Percentiles rank a stretch among this genome's conserved stretches.
Evolutionary conservation across 2,888 invertebrate species (phyloP).

Genomic region (Aphidius colemani): DNA sequence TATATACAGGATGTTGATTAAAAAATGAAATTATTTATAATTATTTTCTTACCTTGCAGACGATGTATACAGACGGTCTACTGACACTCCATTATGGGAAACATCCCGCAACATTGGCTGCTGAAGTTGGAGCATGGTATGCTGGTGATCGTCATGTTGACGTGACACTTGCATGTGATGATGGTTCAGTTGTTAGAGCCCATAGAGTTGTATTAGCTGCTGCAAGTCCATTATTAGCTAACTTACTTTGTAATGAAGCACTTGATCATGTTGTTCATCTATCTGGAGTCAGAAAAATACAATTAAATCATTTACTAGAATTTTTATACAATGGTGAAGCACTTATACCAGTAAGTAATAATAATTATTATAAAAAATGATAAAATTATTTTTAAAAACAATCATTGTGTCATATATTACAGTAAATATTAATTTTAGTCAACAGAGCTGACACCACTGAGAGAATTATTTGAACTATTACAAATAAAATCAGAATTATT

Average conservation of each 20-base stretch:
- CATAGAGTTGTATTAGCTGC: constrained; percentile 87
- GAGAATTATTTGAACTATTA: constrained; percentile 79
- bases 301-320: constrained; percentile 81
- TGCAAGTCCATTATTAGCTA: constrained; percentile 83
- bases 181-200: constrained; percentile 79
- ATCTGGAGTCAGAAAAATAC: constrained; percentile 79
- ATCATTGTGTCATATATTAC: constrained; percentile 17
- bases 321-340: constrained; percentile 87
- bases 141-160: constrained; percentile 85
- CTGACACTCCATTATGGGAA: constrained; percentile 92
- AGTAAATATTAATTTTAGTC: constrained; percentile 63
- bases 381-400: background rate
- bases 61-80: constrained; percentile 68
- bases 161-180: constrained; percentile 84
- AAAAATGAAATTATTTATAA: no score
- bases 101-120: constrained; percentile 90
- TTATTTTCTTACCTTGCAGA: constrained; percentile 42
- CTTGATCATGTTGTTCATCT: constrained; percentile 74
- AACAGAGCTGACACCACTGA: constrained; percentile 80
- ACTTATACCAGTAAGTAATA: constrained; percentile 70
- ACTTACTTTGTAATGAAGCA: constrained; percentile 57
- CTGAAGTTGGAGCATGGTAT: constrained; percentile 88
- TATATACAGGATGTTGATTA: constrained; percentile 6
- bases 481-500: constrained; percentile 80
- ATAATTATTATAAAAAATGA: background rate